Evolutionary conservation across 2,888 invertebrate genomes (phyloP), one percentile per base, ranked within the genome.

Genomic region (Arge pagana): DNA sequence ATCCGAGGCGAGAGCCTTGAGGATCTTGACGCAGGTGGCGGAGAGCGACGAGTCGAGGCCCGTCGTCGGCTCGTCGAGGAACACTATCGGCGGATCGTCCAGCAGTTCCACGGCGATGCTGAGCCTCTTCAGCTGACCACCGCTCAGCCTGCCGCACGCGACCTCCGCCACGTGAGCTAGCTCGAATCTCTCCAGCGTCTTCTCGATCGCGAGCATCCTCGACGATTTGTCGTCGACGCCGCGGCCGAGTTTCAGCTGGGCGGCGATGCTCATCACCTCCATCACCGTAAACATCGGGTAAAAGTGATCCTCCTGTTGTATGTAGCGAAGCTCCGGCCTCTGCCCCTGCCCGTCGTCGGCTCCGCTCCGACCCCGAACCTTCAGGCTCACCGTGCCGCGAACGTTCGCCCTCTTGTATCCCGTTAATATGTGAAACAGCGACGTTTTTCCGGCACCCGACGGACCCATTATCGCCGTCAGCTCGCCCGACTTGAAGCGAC

Each of bases 1-100:
- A 58, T 84, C 86, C 24, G 82, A 80, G 0, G 92, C 90, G 54
- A 95, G 76, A 4, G 83, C 79, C 71, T 90, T 88, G 59, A 95
- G 77, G 74, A 93, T 79, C 39, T 83, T 81, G 59, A 95, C 84
- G 65, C 92, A 93, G 70, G 93, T 91, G 53, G 82, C 81, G 33
- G 93, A 88, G 0, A 92, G 87, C 26, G 86, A 82, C 71, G 92
- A 93, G 79, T 95, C 95, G 65, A 95, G 78, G 7, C 95, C 95
- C 26, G 93, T 93, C 40, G 93, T 94, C 5, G 93, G 93, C 78
- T 94, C 93, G 75, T 94, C 93, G 61, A 94, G 83, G 77, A 92
- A 93, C 80, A 94, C 83, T 26, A 93, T 85, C 0, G 92, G 89
- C 19, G 94, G 94, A 79, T 95, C 94, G 78, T 93, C 93, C 53